Percentiles rank a stretch among this genome's conserved stretches.
Evolutionary conservation across 1,140 invertebrate species (phyloP).

Genomic region (Paracyclopina nana): DNA sequence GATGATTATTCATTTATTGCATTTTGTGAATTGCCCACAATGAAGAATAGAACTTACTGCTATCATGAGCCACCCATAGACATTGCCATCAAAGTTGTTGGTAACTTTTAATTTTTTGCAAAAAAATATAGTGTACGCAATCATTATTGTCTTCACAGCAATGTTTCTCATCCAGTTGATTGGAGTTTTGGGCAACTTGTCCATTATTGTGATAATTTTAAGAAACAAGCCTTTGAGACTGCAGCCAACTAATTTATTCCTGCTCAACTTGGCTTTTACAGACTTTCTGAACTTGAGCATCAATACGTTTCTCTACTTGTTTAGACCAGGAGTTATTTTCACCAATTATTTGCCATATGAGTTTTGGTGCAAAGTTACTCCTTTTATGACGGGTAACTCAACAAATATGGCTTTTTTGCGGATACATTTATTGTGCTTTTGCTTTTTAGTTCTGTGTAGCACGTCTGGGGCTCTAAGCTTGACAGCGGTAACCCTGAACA

Average conservation of each 20-base stretch:
- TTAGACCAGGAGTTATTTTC: neutral
- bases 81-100: neutral
- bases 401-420: neutral
- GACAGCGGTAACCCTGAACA: neutral
- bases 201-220: neutral
- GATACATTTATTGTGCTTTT: neutral
- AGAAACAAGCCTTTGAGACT: neutral
- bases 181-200: neutral
- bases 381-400: neutral
- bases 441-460: neutral
- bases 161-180: slow-evolving; percentile 1
- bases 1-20: neutral
- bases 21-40: neutral
- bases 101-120: too few relatives aligned
- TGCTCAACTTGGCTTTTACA: neutral
- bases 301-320: neutral
- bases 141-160: too few relatives aligned
- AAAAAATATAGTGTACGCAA: too few relatives aligned
- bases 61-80: neutral
- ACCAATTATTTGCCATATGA: neutral
- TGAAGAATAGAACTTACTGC: neutral
- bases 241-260: neutral
- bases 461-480: neutral
- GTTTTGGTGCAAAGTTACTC: neutral
- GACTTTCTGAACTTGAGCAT: neutral